Conservation (phyloP, 2,113 vertebrate species). For the Chaetops frenatus region DNA sequence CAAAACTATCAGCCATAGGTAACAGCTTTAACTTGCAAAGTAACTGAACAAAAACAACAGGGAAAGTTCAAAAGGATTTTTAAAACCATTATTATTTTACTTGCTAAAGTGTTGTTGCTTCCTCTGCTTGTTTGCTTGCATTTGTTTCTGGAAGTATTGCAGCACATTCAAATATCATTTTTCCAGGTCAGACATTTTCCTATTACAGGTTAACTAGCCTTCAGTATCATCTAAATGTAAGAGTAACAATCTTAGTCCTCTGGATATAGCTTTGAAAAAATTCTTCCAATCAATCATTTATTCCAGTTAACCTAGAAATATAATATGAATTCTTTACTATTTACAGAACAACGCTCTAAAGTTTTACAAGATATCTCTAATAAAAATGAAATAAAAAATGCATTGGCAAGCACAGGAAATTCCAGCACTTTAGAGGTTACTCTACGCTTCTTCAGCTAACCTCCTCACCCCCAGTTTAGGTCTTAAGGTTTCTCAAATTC, state of each 20-base stretch:
- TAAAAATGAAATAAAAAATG: neutral
- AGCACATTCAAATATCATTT: neutral
- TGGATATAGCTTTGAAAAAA: neutral
- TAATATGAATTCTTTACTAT: neutral
- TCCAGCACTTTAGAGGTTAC: neutral
- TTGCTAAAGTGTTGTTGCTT: neutral
- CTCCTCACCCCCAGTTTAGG: neutral
- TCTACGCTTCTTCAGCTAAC: neutral
- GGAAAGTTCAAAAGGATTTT: neutral
- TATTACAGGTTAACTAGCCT: neutral
- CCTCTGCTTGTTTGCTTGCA: neutral
- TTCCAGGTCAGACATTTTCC: neutral
- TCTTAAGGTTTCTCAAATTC: neutral
- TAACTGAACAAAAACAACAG: neutral
- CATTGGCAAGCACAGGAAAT: neutral
- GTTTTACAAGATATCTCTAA: neutral
- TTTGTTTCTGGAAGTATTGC: neutral
- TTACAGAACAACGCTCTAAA: neutral
- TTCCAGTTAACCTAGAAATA: neutral
- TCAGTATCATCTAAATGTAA: neutral
- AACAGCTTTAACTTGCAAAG: neutral
- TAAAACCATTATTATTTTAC: neutral
- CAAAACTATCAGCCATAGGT: neutral
- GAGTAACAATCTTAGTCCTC: neutral
- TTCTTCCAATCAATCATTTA: neutral